phyloP scores from a whole-genome alignment of 2,888 invertebrate genomes.

The Caenorhabditis sp. region DNA sequence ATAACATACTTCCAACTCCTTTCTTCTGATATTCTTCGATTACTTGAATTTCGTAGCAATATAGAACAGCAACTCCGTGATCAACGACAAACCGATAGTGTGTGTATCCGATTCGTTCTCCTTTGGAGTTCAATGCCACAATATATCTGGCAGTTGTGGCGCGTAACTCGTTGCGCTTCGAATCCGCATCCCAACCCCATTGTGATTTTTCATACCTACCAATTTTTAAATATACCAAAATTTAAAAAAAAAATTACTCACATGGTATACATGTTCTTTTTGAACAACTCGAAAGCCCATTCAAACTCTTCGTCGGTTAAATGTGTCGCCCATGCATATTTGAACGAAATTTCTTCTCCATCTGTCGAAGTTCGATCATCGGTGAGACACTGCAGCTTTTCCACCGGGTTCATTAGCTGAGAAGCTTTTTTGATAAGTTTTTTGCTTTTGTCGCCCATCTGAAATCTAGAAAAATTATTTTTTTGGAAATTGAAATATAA shows the following conservation, averaged over 20 bases:
- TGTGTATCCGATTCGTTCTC: conserved; percentile 78
- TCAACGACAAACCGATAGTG: conserved; percentile 87
- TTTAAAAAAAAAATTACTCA: conserved; percentile 29
- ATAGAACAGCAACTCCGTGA: conserved; percentile 79
- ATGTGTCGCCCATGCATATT: conserved; percentile 63
- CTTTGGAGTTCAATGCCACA: conserved; percentile 40
- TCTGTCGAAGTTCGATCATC: conserved; percentile 35
- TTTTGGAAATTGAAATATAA: too few relatives aligned
- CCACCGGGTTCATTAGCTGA: conserved; percentile 54
- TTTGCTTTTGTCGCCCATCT: conserved; percentile 75
- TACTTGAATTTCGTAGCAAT: conserved; percentile 89
- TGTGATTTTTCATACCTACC: conserved; percentile 78
- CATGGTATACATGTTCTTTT: conserved; percentile 62
- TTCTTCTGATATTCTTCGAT: conserved; percentile 79
- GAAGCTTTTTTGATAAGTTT: conserved; percentile 62
- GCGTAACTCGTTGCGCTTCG: conserved; percentile 73
- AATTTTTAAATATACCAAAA: neutral
- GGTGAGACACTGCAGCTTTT: conserved; percentile 44
- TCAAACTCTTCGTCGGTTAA: conserved; percentile 44
- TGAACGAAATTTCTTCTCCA: conserved; percentile 53
- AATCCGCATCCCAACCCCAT: conserved; percentile 74
- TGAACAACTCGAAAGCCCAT: conserved; percentile 64
- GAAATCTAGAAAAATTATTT: neutral
- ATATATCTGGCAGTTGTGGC: conserved; percentile 72
- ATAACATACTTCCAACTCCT: conserved; percentile 84